These are phyloP conservation scores for Vimba vimba DNA, from an alignment of 2,113 vertebrate genomes.

Conservation along the genomic window DNA sequence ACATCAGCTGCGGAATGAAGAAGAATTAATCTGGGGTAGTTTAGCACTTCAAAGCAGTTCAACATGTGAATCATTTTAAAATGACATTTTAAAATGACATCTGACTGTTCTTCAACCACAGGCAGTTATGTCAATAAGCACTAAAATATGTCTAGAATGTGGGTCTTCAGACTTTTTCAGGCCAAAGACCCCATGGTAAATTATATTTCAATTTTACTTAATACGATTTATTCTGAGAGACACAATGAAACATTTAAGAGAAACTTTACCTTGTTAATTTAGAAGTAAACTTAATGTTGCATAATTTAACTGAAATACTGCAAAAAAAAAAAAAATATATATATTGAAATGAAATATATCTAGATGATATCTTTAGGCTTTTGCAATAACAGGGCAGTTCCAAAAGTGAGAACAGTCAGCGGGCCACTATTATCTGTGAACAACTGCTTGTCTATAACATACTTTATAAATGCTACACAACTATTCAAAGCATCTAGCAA, in stretches of 20 bases:
- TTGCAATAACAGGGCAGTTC: neutral
- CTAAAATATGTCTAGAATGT: constrained; percentile 11
- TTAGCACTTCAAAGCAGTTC: constrained; percentile 13
- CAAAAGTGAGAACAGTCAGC: neutral
- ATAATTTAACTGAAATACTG: neutral
- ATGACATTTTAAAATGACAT: constrained; percentile 7
- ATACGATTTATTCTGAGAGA: neutral
- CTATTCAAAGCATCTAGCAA: constrained; percentile 39
- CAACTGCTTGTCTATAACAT: constrained; percentile 3
- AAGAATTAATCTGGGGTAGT: neutral
- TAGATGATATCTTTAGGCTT: neutral
- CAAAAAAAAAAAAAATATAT: neutral
- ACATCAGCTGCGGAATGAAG: constrained; percentile 34
- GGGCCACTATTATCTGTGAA: neutral
- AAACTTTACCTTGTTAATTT: neutral
- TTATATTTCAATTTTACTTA: neutral
- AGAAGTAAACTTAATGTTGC: neutral
- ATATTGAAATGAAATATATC: too few species aligned
- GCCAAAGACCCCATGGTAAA: neutral
- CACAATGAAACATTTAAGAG: neutral
- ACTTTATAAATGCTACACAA: constrained; percentile 26
- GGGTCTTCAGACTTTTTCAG: neutral
- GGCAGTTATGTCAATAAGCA: neutral
- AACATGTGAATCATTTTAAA: neutral
- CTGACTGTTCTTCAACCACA: neutral